Percentiles rank a stretch among this genome's conserved stretches.
Conservation (phyloP, 2,888 invertebrate genomes). For the Synanthedon tipuliformis region DNA sequence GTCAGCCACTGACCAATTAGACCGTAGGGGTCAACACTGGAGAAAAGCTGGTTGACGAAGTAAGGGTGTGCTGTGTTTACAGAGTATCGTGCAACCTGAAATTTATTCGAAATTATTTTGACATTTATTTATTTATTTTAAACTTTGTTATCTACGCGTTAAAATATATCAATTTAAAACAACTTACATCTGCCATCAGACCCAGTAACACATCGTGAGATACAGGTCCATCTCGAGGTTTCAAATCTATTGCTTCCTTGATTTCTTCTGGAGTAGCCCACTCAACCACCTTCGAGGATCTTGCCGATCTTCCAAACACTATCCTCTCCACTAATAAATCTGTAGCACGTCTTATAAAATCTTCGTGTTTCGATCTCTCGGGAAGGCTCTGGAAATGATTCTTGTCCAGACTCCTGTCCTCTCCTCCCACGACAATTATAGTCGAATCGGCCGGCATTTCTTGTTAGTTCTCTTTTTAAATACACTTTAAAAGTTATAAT, state of each 20-base stretch:
- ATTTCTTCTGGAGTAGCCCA: slow-evolving; percentile 84
- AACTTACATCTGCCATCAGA: slow-evolving; percentile 76
- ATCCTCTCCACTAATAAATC: slow-evolving; percentile 80
- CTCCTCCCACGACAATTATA: slow-evolving; percentile 44
- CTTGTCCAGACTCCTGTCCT: slow-evolving; percentile 26
- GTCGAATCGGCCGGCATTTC: slow-evolving; percentile 63
- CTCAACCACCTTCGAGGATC: slow-evolving; percentile 81
- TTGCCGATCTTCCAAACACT: slow-evolving; percentile 79
- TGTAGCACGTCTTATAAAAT: slow-evolving; percentile 77
- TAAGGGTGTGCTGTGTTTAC: slow-evolving; percentile 92
- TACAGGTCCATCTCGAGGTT: slow-evolving; percentile 68
- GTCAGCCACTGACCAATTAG: slow-evolving; percentile 87
- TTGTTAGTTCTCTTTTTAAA: slow-evolving; percentile 15
- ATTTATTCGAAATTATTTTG: background rate
- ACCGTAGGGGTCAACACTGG: slow-evolving; percentile 86
- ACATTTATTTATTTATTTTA: background rate
- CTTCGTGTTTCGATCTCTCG: slow-evolving; percentile 74
- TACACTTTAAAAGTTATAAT: slow-evolving; percentile 16
- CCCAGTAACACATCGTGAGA: slow-evolving; percentile 76
- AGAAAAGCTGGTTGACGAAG: slow-evolving; percentile 90
- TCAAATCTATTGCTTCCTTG: slow-evolving; percentile 74
- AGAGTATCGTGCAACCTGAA: slow-evolving; percentile 75
- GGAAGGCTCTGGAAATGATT: slow-evolving; percentile 72
- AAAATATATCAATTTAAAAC: too few relatives aligned
- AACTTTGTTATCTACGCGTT: background rate